phyloP scores from a whole-genome alignment of 2,888 invertebrate species.

The Tinea semifulvella region DNA sequence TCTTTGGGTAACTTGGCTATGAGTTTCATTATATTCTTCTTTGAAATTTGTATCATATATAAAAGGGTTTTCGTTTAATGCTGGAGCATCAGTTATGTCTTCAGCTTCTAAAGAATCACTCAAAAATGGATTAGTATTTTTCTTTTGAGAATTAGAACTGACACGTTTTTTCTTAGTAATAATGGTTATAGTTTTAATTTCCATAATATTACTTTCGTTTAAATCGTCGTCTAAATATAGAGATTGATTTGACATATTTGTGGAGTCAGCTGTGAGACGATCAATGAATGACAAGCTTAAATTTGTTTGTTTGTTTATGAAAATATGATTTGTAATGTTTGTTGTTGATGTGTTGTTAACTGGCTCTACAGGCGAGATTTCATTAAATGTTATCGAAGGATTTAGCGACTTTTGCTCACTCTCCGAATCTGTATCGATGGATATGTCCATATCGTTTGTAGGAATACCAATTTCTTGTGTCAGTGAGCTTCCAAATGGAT shows the following conservation, averaged over 20 bases:
- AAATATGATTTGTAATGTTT: conserved; percentile 43
- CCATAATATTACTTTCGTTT: conserved; percentile 64
- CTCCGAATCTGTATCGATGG: conserved; percentile 33
- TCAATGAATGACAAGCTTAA: conserved; percentile 57
- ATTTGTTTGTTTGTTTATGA: conserved; percentile 43
- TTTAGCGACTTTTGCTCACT: conserved; percentile 36
- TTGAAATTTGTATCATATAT: conserved; percentile 27
- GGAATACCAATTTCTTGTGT: conserved; percentile 9
- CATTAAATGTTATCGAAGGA: conserved; percentile 23
- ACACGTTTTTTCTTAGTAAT: conserved; percentile 50
- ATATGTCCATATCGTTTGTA: conserved; percentile 15
- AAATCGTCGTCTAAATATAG: conserved; percentile 56
- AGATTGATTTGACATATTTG: conserved; percentile 45
- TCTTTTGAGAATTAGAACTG: conserved; percentile 27
- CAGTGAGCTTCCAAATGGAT: conserved; percentile 4
- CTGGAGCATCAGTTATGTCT: conserved; percentile 10
- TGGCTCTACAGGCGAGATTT: conserved; percentile 5
- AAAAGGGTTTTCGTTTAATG: conserved; percentile 39
- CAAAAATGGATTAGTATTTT: conserved; percentile 55
- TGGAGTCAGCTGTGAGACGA: conserved; percentile 48
- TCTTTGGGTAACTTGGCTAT: conserved; percentile 24
- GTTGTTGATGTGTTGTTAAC: conserved; percentile 20
- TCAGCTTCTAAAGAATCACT: conserved; percentile 34
- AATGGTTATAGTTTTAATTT: conserved; percentile 60
- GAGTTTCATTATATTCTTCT: conserved; percentile 38